Percentiles rank a stretch among this genome's conserved stretches.
Evolutionary conservation across 1,140 invertebrate genomes (phyloP).

Genomic region (Melitaea cinxia): DNA sequence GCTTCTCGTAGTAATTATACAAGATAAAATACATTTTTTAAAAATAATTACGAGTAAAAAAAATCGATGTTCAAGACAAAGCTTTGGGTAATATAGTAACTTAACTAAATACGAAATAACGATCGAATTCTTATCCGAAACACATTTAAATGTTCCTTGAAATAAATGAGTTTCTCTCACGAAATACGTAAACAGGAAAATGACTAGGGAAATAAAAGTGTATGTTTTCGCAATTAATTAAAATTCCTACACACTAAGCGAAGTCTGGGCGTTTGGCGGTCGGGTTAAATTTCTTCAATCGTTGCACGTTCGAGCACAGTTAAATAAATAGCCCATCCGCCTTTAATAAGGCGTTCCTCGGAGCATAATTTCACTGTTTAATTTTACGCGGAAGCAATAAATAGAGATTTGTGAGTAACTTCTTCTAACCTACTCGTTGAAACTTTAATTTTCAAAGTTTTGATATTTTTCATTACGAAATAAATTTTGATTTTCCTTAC

Average conservation of each 20-base stretch:
- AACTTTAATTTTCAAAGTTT: slow-evolving; percentile 9
- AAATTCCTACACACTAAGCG: slow-evolving; percentile 51
- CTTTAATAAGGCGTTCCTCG: slow-evolving; percentile 48
- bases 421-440: slow-evolving; percentile 10
- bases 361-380: slow-evolving; percentile 19
- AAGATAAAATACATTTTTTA: background rate
- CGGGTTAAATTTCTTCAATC: slow-evolving; percentile 62
- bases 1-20: too few relatives aligned
- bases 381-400: slow-evolving; percentile 20
- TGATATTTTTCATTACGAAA: background rate
- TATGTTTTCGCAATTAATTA: slow-evolving; percentile 63
- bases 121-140: slow-evolving; percentile 40
- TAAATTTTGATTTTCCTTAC: slow-evolving; percentile 1
- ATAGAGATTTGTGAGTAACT: slow-evolving; percentile 18
- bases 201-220: slow-evolving; percentile 50
- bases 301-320: slow-evolving; percentile 24
- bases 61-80: background rate
- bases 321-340: slow-evolving; percentile 11
- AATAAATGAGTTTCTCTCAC: slow-evolving; percentile 39
- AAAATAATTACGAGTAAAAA: background rate
- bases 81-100: too few relatives aligned
- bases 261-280: slow-evolving; percentile 42
- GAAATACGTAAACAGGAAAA: slow-evolving; percentile 33
- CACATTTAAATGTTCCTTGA: slow-evolving; percentile 38
- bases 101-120: slow-evolving; percentile 16